Conservation (phyloP, 35 echinoderm and acorn worm species). For the Lytechinus variegatus region DNA sequence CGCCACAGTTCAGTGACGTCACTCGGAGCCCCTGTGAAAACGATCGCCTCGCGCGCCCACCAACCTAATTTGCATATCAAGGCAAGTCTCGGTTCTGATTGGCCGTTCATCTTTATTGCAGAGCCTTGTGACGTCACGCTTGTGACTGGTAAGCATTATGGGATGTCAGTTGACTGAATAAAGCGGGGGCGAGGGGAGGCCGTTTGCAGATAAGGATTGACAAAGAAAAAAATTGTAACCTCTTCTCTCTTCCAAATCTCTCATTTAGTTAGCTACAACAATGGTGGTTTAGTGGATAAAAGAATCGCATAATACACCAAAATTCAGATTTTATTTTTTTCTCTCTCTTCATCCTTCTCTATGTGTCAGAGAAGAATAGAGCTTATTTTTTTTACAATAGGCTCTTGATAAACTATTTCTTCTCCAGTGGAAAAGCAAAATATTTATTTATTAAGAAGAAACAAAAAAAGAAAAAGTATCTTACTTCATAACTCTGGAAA, state of each 20-base stretch:
- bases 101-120: background rate
- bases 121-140: background rate
- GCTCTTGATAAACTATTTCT: background rate
- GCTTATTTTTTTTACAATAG: too few species aligned
- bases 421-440: background rate
- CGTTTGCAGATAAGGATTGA: background rate
- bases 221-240: background rate
- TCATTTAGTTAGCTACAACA: background rate
- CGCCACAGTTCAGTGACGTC: background rate
- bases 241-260: background rate
- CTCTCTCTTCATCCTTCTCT: background rate
- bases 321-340: background rate
- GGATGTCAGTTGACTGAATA: background rate
- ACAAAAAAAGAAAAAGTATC: too few species aligned
- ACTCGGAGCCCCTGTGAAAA: background rate
- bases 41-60: background rate
- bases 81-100: background rate
- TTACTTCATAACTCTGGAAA: too few species aligned
- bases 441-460: background rate
- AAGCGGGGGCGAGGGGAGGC: background rate
- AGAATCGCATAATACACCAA: background rate
- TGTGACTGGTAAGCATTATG: background rate
- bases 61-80: conserved; percentile 13
- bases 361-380: background rate
- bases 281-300: background rate